These are phyloP conservation scores for Alosa sapidissima DNA, from an alignment of 2,797 vertebrate genomes.

Conservation along the genomic window DNA sequence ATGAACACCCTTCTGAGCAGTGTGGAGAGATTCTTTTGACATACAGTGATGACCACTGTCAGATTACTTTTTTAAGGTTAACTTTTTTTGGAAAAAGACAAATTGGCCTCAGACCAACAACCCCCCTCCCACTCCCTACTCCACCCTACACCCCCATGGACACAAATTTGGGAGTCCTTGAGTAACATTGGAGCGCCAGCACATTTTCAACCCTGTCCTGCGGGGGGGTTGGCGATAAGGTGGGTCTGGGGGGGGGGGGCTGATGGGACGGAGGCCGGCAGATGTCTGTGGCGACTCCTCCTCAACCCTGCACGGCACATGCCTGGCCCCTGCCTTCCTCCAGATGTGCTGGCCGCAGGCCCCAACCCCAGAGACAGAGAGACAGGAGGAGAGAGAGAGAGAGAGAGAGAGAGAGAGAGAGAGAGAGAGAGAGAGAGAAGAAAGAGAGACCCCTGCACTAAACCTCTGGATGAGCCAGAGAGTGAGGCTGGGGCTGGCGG, in stretches of 20 bases:
- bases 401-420: too few relatives aligned
- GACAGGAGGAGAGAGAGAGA: not conserved
- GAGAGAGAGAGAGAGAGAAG: not conserved
- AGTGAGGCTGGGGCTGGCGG: conserved; percentile 25
- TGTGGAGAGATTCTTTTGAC: not conserved
- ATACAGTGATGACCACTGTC: not conserved
- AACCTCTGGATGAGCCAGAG: conserved; percentile 45
- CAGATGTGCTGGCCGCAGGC: conserved; percentile 57
- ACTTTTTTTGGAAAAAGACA: not conserved
- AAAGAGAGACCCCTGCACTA: conserved; percentile 18
- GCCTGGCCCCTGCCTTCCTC: conserved; percentile 45
- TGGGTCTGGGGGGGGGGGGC: not conserved
- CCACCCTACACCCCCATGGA: not conserved
- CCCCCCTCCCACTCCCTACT: too few relatives aligned
- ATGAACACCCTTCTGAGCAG: not conserved
- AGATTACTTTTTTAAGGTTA: not conserved
- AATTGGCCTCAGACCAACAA: not conserved
- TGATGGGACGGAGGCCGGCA: not conserved
- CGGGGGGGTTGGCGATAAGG: not conserved
- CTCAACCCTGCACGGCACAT: conserved; percentile 31
- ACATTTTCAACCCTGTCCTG: not conserved
- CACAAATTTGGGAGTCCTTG: not conserved
- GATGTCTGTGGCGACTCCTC: not conserved
- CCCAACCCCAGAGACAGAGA: conserved; percentile 11
- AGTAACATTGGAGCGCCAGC: not conserved